Evolutionary conservation across 2,797 vertebrate genomes (phyloP).

Genomic region (Sebastes steindachneri): DNA sequence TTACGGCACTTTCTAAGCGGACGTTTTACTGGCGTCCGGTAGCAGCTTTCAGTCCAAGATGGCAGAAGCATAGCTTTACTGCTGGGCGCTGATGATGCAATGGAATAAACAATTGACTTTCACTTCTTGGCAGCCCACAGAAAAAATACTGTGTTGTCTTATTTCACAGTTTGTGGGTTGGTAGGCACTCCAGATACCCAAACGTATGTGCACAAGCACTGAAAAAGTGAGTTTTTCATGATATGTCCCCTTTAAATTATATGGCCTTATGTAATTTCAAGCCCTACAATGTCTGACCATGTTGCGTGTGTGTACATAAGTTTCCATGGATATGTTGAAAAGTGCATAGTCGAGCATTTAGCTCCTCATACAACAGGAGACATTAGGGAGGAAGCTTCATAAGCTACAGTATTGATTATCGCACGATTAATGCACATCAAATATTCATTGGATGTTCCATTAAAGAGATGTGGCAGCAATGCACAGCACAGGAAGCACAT

Average conservation of each 20-base stretch:
- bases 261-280: background rate
- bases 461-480: conserved; percentile 39
- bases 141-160: no score
- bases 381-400: conserved; percentile 18
- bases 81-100: no score
- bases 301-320: background rate
- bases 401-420: conserved; percentile 51
- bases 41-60: no score
- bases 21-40: no score
- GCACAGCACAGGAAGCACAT: conserved; percentile 26
- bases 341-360: background rate
- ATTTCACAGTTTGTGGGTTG: no score
- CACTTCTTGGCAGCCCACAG: no score
- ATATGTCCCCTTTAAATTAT: background rate
- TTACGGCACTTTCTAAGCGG: no score
- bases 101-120: no score
- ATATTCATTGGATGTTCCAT: conserved; percentile 62
- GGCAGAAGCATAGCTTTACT: no score
- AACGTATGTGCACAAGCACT: no score
- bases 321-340: background rate
- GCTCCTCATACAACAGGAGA: background rate
- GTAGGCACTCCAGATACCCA: no score
- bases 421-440: conserved; percentile 60
- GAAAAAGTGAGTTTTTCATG: no score
- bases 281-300: background rate